Base-by-base conservation (phyloP, 1,140 invertebrate genomes). In the Pectinophora gossypiella region DNA sequence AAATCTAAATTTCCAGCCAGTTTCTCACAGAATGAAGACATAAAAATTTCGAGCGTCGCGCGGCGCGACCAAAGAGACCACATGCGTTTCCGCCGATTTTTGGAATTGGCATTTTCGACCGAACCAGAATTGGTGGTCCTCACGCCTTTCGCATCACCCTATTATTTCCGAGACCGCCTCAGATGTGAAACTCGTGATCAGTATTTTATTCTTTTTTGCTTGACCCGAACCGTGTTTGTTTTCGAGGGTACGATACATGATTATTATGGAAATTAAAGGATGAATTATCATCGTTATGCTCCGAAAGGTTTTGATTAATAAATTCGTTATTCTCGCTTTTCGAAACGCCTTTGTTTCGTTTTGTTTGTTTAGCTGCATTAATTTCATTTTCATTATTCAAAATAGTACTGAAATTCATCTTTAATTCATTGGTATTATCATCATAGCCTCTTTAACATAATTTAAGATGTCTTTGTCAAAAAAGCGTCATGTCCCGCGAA, bases 21-120 rank as follows among this genome's bases (percentile, higher is more conserved):
- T 66, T 79, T 82, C 77, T 80, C 78, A 81, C 72, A 68, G 62
- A 65, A 86, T 86, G 79, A 86, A 86, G 83, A 86, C 83, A 84
- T 86, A 84, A 85, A 85, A 84, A 79, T 84, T 77, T 79, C 61
- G 68, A 61, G 55, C 65, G 64, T 72, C 60, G 47, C 52, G 66
- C 83, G 83, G 77, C 68, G 70, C 66, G 63, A 79, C 79, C 81
- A 84, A 76, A 67, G 76, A 56, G 71, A 73, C 79, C 77, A 73
- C 80, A 80, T 74, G 60, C 72, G 69, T 78, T 79, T 75, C 68
- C 57, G 64, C 68, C 63, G 51, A 72, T 76, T 78, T 71, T 70
- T 75, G 56, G n/a, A 32, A 32, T 60, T 69, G 64, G 66, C 63
- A 72, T 35, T 62, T 67, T 70, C 54, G 68, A 2, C 16, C 36